Evolutionary conservation across 2,797 vertebrate species (phyloP).

Genomic region (Microhierax caerulescens): DNA sequence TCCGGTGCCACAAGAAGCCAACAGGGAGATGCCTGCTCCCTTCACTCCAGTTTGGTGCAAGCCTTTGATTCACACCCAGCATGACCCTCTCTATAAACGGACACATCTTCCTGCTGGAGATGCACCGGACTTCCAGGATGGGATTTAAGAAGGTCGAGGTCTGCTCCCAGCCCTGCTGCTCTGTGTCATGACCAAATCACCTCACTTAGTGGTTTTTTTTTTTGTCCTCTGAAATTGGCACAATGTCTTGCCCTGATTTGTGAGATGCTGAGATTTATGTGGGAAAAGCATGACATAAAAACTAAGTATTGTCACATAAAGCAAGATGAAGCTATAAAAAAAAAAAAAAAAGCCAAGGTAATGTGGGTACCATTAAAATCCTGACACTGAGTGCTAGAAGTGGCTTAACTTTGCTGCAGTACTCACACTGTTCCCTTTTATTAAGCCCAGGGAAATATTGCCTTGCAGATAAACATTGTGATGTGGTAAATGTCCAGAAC

Average conservation of each 20-base stretch:
- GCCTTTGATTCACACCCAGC: not conserved
- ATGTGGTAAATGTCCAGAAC: conserved; percentile 11
- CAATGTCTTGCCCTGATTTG: not conserved
- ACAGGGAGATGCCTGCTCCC: rapidly evolving
- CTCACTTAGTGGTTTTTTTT: not conserved
- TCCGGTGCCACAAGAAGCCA: not conserved
- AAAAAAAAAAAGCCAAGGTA: not conserved
- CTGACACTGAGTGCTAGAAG: not conserved
- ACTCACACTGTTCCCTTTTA: not conserved
- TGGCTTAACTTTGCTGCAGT: not conserved
- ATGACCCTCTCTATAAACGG: not conserved
- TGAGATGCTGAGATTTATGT: not conserved
- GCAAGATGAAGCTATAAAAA: not conserved
- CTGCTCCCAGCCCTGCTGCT: not conserved
- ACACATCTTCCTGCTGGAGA: not conserved
- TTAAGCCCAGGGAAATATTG: not conserved
- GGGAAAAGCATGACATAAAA: not conserved
- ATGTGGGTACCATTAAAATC: not conserved
- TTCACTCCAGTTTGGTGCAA: not conserved
- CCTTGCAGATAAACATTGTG: conserved; percentile 20
- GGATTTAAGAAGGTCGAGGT: not conserved
- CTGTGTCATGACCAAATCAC: not conserved
- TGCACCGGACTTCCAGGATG: rapidly evolving
- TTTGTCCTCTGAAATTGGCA: not conserved
- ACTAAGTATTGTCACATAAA: not conserved